Percentiles rank a stretch among this genome's conserved stretches.
Conservation (phyloP, 2,888 invertebrate genomes). For the Xestia rhomboidea region DNA sequence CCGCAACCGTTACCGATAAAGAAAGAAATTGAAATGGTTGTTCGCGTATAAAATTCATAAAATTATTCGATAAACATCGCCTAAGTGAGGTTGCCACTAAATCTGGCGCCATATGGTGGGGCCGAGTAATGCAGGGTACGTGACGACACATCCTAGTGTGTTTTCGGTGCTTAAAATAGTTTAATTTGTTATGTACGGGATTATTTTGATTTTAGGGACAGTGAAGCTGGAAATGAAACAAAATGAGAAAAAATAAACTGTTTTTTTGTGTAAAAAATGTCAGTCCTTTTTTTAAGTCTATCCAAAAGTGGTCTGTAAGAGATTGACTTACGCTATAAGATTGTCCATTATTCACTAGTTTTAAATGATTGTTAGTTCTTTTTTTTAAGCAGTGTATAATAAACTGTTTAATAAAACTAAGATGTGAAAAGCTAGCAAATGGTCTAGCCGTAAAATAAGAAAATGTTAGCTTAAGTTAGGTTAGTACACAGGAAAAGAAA, state of each 20-base stretch:
- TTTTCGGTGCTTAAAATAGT: conserved; percentile 33
- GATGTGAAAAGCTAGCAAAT: not conserved
- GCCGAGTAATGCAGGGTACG: conserved; percentile 60
- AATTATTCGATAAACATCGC: conserved; percentile 65
- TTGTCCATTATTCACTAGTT: not conserved
- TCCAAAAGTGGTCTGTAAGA: not conserved
- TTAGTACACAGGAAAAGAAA: not conserved
- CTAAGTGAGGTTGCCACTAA: conserved; percentile 56
- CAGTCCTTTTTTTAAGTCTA: not conserved
- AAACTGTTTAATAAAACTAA: not conserved
- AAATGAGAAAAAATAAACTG: too few species aligned
- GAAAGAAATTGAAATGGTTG: conserved; percentile 61
- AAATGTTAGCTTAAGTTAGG: too few species aligned
- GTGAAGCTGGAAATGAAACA: not conserved
- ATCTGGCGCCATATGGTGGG: conserved; percentile 61
- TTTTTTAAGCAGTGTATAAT: not conserved
- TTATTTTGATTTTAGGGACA: conserved; percentile 13
- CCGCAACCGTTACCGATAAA: conserved; percentile 57
- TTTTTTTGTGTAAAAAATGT: too few species aligned
- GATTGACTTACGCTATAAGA: not conserved
- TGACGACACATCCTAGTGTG: conserved; percentile 44
- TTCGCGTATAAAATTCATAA: conserved; percentile 66
- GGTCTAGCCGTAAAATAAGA: too few species aligned
- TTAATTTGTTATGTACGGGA: conserved; percentile 5
- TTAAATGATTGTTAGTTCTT: not conserved